Evolutionary conservation across 1,140 invertebrate species (phyloP), one percentile per base, ranked within the genome.

Genomic region (Teleopsis dalmanni): DNA sequence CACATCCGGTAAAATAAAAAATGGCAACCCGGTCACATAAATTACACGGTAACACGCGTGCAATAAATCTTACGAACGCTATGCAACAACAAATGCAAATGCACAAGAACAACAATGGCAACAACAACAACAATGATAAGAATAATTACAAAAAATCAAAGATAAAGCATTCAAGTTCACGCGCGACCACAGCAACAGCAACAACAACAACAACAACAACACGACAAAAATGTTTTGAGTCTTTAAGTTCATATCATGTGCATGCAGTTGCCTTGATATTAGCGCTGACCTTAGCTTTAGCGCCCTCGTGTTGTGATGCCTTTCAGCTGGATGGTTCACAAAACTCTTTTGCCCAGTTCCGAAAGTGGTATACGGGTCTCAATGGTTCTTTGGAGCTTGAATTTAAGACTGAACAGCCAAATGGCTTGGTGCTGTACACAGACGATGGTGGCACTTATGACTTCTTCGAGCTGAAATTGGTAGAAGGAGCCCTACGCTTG

Each of bases 401-500:
- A 67, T 95, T 95, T 73, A 89, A 89, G 73, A 95, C 91, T 4
- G 82, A 88, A 45, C 84, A 90, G 65, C 87, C 88, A 0, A 91
- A 91, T 72, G 91, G 90, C 7, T 71, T 95, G 48, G 73, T 96
- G 14, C 74, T 96, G 34, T 95, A 95, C 71, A 93, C 91, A 2
- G 92, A 95, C 66, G 93, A 96, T 66, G 91, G 92, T 5, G 90
- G 90, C 10, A 88, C 86, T 14, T 89, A 91, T 59, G 91, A 96
- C 70, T 98, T 96, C 74, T 92, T 97, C 70, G 91, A 95, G 73
- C 72, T 97, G 41, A 96, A 95, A 65, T 75, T 98, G 13, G 88
- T 96, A 5, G 90, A 93, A 62, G 90, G 92, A 18, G 83, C 83
- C 1, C 73, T 96, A n/a, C 75, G 91, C 40, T 70, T 95, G 53